Percentiles rank a stretch among this genome's conserved stretches.
Conservation (phyloP, 2,888 invertebrate species). For the Serrognathus titanus region DNA sequence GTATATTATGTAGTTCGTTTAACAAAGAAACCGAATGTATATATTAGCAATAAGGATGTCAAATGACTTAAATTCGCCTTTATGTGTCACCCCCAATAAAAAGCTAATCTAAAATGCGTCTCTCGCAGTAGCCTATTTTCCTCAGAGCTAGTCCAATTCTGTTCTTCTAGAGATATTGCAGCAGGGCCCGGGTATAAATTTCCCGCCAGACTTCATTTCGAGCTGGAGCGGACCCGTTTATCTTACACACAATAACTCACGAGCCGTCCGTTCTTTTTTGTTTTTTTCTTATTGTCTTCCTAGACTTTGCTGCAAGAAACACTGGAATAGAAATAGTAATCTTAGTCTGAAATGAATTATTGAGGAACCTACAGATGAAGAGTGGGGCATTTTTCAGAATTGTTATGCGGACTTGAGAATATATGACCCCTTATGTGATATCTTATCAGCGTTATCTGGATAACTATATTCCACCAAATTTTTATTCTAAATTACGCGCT, state of each 20-base stretch:
- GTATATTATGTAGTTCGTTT: too few species aligned
- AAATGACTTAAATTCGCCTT: background rate
- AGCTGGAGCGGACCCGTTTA: conserved; percentile 68
- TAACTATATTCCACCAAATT: conserved; percentile 2
- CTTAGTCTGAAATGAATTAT: conserved; percentile 48
- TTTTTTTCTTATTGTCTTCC: conserved; percentile 48
- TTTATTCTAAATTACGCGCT: background rate
- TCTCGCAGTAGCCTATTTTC: conserved; percentile 48
- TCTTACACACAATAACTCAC: conserved; percentile 62
- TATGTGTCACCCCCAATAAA: conserved; percentile 40
- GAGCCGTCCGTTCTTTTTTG: conserved; percentile 39
- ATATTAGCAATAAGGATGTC: background rate
- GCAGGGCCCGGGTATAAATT: conserved; percentile 48
- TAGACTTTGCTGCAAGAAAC: conserved; percentile 47
- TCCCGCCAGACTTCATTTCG: conserved; percentile 68
- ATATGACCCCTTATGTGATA: conserved; percentile 5
- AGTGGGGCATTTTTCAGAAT: conserved; percentile 34
- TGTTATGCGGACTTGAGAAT: conserved; percentile 16
- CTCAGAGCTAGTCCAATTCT: conserved; percentile 49
- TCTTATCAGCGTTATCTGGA: conserved; percentile 1
- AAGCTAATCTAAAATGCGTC: conserved; percentile 50
- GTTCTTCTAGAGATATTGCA: conserved; percentile 50
- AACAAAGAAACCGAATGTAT: too few species aligned
- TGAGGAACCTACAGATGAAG: conserved; percentile 45
- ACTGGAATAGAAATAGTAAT: conserved; percentile 51